Evolutionary conservation across 2,797 vertebrate genomes (phyloP).

Genomic region (Peromyscus attwateri): DNA sequence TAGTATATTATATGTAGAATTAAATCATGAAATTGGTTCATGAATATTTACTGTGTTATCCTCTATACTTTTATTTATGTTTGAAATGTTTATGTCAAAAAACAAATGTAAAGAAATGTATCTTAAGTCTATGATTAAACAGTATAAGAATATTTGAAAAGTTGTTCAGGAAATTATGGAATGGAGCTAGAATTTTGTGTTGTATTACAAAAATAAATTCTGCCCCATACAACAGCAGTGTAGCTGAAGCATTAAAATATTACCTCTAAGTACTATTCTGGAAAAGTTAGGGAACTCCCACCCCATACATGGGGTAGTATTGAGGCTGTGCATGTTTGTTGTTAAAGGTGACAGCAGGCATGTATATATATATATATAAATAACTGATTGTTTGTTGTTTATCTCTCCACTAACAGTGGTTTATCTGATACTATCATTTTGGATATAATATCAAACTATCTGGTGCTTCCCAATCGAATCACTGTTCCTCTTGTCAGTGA

Average conservation of each 20-base stretch:
- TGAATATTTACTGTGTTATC: not conserved
- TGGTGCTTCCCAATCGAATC: conserved; percentile 97
- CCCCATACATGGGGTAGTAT: rapidly evolving
- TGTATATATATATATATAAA: not conserved
- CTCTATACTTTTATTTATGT: not conserved
- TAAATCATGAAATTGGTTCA: not conserved
- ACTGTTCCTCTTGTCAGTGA: conserved; percentile 95
- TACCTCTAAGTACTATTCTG: not conserved
- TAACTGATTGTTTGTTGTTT: conserved; percentile 67
- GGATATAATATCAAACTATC: conserved; percentile 95
- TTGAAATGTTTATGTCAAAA: conserved; percentile 49
- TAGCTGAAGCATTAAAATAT: not conserved
- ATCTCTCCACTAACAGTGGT: conserved; percentile 88
- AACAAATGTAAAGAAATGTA: not conserved
- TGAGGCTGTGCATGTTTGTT: not conserved
- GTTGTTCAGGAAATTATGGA: not conserved
- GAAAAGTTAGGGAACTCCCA: not conserved
- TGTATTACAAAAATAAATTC: not conserved
- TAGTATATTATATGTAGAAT: not conserved
- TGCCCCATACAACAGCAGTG: not conserved
- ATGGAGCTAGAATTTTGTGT: not conserved
- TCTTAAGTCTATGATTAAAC: not conserved
- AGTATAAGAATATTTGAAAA: not conserved
- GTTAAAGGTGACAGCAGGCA: not conserved
- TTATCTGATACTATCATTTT: conserved; percentile 95